Conservation (phyloP, 2,888 invertebrate genomes). For the Meiosimyza decipiens region DNA sequence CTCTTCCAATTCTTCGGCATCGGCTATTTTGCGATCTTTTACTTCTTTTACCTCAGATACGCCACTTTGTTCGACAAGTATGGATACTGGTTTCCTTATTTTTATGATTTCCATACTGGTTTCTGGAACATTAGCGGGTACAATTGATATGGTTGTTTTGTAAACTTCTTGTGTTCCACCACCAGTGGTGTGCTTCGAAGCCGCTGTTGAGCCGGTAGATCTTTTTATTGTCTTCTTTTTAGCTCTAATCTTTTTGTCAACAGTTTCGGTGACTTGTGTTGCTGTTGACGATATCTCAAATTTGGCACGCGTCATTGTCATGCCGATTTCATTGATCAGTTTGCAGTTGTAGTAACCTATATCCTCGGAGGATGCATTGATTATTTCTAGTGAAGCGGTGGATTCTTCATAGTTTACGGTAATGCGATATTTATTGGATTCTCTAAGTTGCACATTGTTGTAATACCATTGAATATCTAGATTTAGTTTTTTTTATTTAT, state of each 20-base stretch:
- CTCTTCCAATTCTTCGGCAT: conserved; percentile 48
- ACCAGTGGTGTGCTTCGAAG: conserved; percentile 64
- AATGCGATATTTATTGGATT: conserved; percentile 78
- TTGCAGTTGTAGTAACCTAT: conserved; percentile 86
- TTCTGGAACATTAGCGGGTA: conserved; percentile 52
- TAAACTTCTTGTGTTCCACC: conserved; percentile 54
- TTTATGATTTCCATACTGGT: conserved; percentile 59
- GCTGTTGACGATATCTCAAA: conserved; percentile 73
- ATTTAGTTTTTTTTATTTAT: conserved; percentile 37
- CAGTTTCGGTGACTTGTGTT: conserved; percentile 37
- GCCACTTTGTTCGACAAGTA: conserved; percentile 65
- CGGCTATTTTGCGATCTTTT: conserved; percentile 64
- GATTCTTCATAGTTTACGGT: conserved; percentile 73
- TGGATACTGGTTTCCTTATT: conserved; percentile 56
- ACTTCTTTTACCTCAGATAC: conserved; percentile 68
- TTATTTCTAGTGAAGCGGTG: conserved; percentile 77
- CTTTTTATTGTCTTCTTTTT: conserved; percentile 57
- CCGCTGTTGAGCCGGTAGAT: conserved; percentile 52
- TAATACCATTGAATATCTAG: conserved; percentile 89
- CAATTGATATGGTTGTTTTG: conserved; percentile 56
- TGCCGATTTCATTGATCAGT: conserved; percentile 86
- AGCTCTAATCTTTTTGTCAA: conserved; percentile 58
- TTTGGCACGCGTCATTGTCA: conserved; percentile 82
- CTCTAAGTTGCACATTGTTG: conserved; percentile 81
- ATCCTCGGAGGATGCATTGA: conserved; percentile 73